Percentiles rank a stretch among this genome's conserved stretches.
Evolutionary conservation across 2,113 vertebrate species (phyloP).

Genomic region (Tragulus kanchil): DNA sequence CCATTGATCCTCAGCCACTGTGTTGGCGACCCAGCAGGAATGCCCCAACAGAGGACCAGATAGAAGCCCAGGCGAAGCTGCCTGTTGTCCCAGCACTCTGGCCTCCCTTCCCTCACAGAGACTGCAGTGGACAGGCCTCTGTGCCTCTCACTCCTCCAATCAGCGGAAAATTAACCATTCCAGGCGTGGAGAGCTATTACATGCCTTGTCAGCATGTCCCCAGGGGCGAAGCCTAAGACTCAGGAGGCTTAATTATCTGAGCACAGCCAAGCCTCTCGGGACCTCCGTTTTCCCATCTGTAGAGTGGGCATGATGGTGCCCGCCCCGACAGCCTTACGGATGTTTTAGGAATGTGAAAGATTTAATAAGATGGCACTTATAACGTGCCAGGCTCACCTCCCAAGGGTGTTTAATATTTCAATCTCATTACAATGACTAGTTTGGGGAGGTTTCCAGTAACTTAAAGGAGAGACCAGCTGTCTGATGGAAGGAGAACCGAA

Average conservation of each 20-base stretch:
- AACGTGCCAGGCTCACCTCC: not conserved
- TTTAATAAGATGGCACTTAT: not conserved
- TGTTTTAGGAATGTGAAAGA: not conserved
- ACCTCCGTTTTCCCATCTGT: constrained; percentile 59
- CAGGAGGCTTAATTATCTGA: not conserved
- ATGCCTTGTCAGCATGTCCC: not conserved
- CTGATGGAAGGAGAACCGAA: not conserved
- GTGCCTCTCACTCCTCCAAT: not conserved
- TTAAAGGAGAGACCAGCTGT: not conserved
- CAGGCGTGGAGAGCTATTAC: constrained; percentile 24
- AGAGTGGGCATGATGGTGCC: constrained; percentile 36
- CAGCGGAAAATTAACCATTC: constrained; percentile 39
- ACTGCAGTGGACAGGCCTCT: not conserved
- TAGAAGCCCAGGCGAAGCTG: not conserved
- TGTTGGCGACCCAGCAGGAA: not conserved
- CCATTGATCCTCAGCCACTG: not conserved
- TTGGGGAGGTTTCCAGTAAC: not conserved
- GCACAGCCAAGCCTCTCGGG: not conserved
- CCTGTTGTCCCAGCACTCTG: not conserved
- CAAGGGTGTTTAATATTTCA: not conserved
- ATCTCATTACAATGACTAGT: not conserved
- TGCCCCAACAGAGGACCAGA: not conserved
- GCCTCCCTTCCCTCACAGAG: not conserved
- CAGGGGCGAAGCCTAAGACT: not conserved
- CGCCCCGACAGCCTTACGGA: not conserved